These are phyloP conservation scores for Cyprinella venusta DNA, from an alignment of 2,797 vertebrate species.

Conservation along the genomic window DNA sequence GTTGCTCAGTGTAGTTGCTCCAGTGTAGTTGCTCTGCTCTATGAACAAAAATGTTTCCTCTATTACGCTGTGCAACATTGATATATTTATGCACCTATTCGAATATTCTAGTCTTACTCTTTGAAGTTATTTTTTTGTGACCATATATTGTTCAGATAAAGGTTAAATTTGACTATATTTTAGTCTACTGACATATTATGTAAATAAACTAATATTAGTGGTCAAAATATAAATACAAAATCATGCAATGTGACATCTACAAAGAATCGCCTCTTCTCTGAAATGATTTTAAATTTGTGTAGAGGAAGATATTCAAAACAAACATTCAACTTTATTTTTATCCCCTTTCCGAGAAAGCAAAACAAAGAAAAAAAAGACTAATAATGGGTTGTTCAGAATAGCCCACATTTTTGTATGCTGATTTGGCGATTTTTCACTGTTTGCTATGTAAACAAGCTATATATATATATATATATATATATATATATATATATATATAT, in stretches of 20 bases:
- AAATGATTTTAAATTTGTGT: conserved; percentile 3
- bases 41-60: not conserved
- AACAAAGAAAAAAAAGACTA: not conserved
- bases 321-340: conserved; percentile 6
- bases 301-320: not conserved
- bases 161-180: too few relatives aligned
- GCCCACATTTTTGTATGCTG: not conserved
- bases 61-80: not conserved
- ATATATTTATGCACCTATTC: too few relatives aligned
- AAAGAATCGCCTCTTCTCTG: not conserved
- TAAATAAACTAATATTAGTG: conserved; percentile 13
- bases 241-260: not conserved
- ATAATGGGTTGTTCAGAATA: not conserved
- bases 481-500: too few relatives aligned
- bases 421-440: not conserved
- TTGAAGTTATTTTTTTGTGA: not conserved
- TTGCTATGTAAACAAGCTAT: not conserved
- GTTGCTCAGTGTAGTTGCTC: not conserved
- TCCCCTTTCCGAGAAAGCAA: not conserved
- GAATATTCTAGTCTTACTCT: too few relatives aligned
- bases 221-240: conserved; percentile 6
- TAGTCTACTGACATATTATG: not conserved
- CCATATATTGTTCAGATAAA: not conserved
- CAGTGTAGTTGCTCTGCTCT: not conserved
- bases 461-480: not conserved